Evolutionary conservation across 2,113 vertebrate genomes (phyloP).

Genomic region (Uropsilus gracilis): DNA sequence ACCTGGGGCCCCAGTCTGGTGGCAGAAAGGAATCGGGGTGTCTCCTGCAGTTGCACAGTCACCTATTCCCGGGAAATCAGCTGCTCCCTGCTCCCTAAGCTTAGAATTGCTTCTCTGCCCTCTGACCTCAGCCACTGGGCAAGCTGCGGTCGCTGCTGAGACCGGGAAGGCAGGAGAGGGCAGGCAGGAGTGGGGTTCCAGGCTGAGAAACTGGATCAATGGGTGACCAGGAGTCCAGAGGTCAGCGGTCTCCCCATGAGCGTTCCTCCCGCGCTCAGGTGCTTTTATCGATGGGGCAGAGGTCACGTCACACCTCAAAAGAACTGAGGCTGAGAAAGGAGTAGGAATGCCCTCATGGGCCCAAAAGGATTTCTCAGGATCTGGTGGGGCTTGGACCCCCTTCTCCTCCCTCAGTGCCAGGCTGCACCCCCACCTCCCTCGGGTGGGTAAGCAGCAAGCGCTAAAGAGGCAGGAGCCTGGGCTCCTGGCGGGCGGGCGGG

Average conservation of each 20-base stretch:
- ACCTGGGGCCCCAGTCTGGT: not conserved
- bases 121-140: constrained; percentile 3
- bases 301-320: not conserved
- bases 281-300: not conserved
- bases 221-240: too few species aligned
- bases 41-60: not conserved
- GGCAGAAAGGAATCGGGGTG: constrained; percentile 37
- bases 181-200: not conserved
- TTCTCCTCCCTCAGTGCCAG: not conserved
- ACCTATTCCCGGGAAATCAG: not conserved
- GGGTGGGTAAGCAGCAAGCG: not conserved
- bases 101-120: not conserved
- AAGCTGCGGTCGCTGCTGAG: not conserved
- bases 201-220: not conserved
- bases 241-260: too few species aligned
- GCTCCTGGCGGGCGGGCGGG: constrained; percentile 13
- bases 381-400: not conserved
- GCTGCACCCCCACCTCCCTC: not conserved
- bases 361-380: not conserved
- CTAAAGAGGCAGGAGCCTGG: not conserved
- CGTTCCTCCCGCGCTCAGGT: too few species aligned
- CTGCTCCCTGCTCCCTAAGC: constrained; percentile 30
- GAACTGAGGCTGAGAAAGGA: not conserved
- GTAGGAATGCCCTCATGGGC: not conserved
- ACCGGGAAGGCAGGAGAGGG: not conserved